These are phyloP conservation scores for Drosophila serrata DNA, from an alignment of 1,140 invertebrate genomes.

Conservation along the genomic window DNA sequence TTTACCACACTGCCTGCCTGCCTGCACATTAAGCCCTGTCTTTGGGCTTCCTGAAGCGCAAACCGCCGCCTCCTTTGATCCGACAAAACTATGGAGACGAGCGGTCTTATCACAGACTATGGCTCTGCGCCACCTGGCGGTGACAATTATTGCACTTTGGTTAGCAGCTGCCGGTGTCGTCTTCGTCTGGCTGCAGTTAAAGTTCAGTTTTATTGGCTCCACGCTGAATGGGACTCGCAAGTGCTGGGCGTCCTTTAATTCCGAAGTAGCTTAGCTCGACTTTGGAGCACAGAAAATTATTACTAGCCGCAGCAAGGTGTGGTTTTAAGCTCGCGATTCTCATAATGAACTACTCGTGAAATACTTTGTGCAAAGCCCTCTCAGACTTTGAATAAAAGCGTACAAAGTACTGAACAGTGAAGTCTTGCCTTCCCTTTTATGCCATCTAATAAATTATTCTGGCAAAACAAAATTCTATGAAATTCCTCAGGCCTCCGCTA, in stretches of 20 bases:
- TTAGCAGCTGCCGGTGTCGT: slow-evolving; percentile 21
- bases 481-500: slow-evolving; percentile 2
- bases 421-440: background rate
- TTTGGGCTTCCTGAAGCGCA: slow-evolving; percentile 35
- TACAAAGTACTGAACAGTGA: background rate
- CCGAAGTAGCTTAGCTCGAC: slow-evolving; percentile 68
- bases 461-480: background rate
- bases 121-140: slow-evolving; percentile 23
- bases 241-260: slow-evolving; percentile 65
- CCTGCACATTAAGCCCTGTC: slow-evolving; percentile 6
- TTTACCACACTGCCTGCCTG: slow-evolving; percentile 4
- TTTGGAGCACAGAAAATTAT: slow-evolving; percentile 16
- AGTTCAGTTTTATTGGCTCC: slow-evolving; percentile 64
- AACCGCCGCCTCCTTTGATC: slow-evolving; percentile 49
- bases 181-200: slow-evolving; percentile 45
- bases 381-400: slow-evolving; percentile 2
- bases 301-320: slow-evolving; percentile 13
- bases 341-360: background rate
- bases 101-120: slow-evolving; percentile 22
- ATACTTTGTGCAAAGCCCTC: background rate
- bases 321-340: background rate
- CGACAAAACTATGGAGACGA: slow-evolving; percentile 15
- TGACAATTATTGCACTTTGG: slow-evolving; percentile 66
- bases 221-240: slow-evolving; percentile 55
- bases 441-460: slow-evolving; percentile 4